Base-by-base conservation (phyloP, 2,113 vertebrate genomes). In the Peucedramus taeniatus region DNA sequence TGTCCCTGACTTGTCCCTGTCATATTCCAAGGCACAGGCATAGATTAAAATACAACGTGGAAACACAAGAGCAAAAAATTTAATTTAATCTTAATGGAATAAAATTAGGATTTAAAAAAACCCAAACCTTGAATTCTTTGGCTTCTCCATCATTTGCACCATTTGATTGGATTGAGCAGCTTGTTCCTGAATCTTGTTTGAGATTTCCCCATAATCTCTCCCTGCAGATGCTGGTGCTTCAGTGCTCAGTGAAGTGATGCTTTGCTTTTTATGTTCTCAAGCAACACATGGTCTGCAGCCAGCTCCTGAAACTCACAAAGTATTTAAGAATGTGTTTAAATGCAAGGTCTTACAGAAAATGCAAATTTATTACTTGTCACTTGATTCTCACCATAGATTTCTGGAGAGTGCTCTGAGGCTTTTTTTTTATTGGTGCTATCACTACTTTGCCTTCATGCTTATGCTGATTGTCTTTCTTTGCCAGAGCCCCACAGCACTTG, bases 331-430 rank as follows among this genome's bases (percentile, higher is more conserved):
- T 83, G 23, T 50, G 19, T 91, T 87, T 84, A 89, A 94, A 94
- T 94, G 64, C 64, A 72, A 57, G 63, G 61, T 92, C 87, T 96
- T 94, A 93, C 3, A 95, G 74, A 87, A 94, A 89, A 95, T 93
- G 93, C 45, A 94, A 63, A 93, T 94, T 21, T 81, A 76, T 3
- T 78, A 70, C 72, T 91, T 84, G 76, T 85, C 86, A 54, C 76
- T 81, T 87, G 89, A 89, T 87, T 94, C 70, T 95, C 39, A 16
- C 12, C 61, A 91, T 72, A 77, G 84, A 61, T 95, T 96, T 96
- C 71, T 94, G 84, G 91, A 93, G 81, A 90, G 63, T 42, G 87
- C 71, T 96, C 33, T 27, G 57, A 89, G 53, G 51, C 24, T 57
- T 71, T 54, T 64, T 60, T 71, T 83, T 64, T 30, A 50, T 75